Base-by-base conservation (phyloP, 2,888 invertebrate species). In the Ferdinandea cuprea region DNA sequence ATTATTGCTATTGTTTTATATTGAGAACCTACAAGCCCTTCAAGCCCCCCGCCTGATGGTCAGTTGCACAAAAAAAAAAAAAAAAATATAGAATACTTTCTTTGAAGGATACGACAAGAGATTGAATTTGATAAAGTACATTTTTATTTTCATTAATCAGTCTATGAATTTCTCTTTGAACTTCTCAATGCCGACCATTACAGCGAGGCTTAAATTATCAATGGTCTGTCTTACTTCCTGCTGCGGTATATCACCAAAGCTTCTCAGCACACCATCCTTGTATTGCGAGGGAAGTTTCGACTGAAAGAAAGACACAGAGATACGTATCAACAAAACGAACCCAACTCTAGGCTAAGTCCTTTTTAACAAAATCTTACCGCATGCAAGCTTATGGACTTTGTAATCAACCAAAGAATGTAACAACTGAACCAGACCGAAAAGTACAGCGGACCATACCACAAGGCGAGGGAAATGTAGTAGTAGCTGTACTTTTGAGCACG, bases 401-500 rank as follows among this genome's bases (percentile, higher is more conserved):
- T 35, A 13, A 83, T 40, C 46, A 83, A 52, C 83, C 78, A 83
- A 1, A 83, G 30, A 17, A 50, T 44, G 50, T 78, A 83, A 35
- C 78, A 72, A 30, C 72, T 59, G 8, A 83, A 30, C 17, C 42
- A 83, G 2, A 83, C 68, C 7, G 68, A 73, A 30, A 83, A 78
- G 42, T 68, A 78, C n/a, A 83, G 9, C 30, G 78, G 78, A 13
- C 19, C 17, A 17, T 83, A 83, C 73, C 73, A 83, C 17, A 50
- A n/a, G 7, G 66, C 32, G 0, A 44, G 35, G 30, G 56, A 25
- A 15, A 83, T 37, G 35, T 83, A 83, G 40, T 73, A 83, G 46
- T 83, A 83, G 42, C 83, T 83, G 35, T 83, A 83, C 15, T 54
- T 56, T 8, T 61, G 35, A 1, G 32, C 73, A 13, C 83, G 72